Evolutionary conservation across 1,140 invertebrate species (phyloP), one percentile per base, ranked within the genome.

Genomic region (Lucilia sericata): DNA sequence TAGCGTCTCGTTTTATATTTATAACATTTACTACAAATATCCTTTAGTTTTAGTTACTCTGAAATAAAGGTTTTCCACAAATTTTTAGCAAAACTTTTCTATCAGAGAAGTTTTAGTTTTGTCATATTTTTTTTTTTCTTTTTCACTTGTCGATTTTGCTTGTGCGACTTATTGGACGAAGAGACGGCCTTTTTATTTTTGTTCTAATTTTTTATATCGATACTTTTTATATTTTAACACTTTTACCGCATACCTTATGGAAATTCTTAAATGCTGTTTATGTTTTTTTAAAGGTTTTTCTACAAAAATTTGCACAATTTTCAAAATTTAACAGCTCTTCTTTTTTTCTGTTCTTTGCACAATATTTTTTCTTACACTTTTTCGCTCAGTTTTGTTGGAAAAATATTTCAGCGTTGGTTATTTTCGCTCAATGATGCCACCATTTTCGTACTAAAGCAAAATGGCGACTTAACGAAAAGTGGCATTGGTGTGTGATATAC

Each of bases 321-420:
- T 70, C 65, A 70, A 70, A 70, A 25, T 70, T 70, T 70, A 70
- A 70, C 65, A 70, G 65, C 65, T 70, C 55, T 60, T 60, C 14
- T 60, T 30, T 30, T 30, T 30, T 30, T 65, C 49, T 70, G 8
- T 70, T 70, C 65, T 70, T 70, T 70, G 65, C 65, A 70, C 65
- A 70, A 70, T 70, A 70, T 21, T 70, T 70, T 70, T 70, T 70
- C n/a, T 19, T 19, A 70, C 65, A 21, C 65, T 70, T 70, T 55
- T 70, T 70, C 19, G 19, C 19, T 25, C 2, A 70, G n/a, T 19
- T 70, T 65, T 70, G 65, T 70, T 70, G 65, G 65, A 70, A 70
- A 51, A 80, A 76, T 14, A 49, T 21, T 80, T 80, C 76, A 80
- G 76, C 76, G 76, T 80, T 78, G 75, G 75, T 78, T 78, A 21